Evolutionary conservation across 64 coral and sea anemone genomes (phyloP), one percentile per base, ranked within the genome.

Genomic region (Platygyra sinensis): DNA sequence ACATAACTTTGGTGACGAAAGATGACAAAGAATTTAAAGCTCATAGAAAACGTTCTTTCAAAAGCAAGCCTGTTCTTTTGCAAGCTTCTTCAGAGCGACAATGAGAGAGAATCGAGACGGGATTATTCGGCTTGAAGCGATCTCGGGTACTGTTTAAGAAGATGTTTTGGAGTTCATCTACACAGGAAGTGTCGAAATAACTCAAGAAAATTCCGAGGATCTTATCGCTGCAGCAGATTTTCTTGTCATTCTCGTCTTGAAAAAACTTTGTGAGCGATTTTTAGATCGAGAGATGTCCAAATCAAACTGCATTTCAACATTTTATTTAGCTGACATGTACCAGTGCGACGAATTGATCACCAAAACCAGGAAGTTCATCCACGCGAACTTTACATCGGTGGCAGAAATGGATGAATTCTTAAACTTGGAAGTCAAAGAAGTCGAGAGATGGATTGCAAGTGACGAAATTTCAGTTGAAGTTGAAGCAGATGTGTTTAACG

Each of bases 91-190:
- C 62, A 55, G 25, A 88, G 73, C 30, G 86, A 77, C 1, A 75
- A 77, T 22, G 86, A 88, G 72, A 88, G 64, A 67, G 64, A 67
- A 88, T 76, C 51, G 63, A 13, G 72, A 88, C 32, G 72, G 76
- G 4, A 88, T 30, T 20, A 36, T 76, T 60, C 32, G 33, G 72
- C 6, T 88, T 20, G 50, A 88, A 65, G 86, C 77, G 76, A 72
- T 88, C 10, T 32, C 74, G 54, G 86, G 46, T 59, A 20, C 31
- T 57, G 52, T 77, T 19, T 64, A 62, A 52, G 86, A 88, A 88
- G 86, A 88, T 60, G 33, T 88, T 55, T 46, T 88, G 52, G 62
- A 76, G 38, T 88, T 76, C 50, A 72, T 88, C n/a, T 88, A 88
- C 86, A 88, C 86, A 51, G 86, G 86, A 25, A 75, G 22, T n/a